Percentiles rank a stretch among this genome's conserved stretches.
These are phyloP conservation scores for Marisa cornuarietis DNA, from an alignment of 1,140 invertebrate species.

Conservation along the genomic window DNA sequence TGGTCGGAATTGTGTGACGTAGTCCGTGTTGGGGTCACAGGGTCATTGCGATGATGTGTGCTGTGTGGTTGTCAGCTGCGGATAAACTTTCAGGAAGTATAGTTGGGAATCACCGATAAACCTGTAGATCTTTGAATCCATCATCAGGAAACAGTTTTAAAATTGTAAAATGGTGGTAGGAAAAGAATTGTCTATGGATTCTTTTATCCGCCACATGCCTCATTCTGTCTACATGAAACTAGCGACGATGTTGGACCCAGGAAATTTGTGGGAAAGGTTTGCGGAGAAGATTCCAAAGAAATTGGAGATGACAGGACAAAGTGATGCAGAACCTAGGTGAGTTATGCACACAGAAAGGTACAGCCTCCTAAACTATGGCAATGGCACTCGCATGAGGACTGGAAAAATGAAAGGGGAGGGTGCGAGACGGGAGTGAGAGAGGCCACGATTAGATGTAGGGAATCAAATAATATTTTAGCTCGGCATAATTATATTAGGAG, in stretches of 20 bases:
- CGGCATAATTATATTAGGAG: too few relatives aligned
- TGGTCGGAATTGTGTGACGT: too few relatives aligned
- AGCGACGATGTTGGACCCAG: constrained; percentile 36
- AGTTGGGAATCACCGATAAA: neutral
- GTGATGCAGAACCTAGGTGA: constrained; percentile 32
- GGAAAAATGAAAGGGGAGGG: too few relatives aligned
- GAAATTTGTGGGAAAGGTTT: constrained; percentile 40
- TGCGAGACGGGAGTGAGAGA: too few relatives aligned
- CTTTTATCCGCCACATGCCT: constrained; percentile 40
- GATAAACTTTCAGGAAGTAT: neutral
- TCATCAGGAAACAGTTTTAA: neutral
- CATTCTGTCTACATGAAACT: constrained; percentile 33
- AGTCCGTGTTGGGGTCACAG: neutral
- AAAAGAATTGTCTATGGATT: constrained; percentile 23
- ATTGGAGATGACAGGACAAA: constrained; percentile 24
- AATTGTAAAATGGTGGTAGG: neutral
- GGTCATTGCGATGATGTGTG: too few relatives aligned
- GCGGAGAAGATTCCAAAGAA: constrained; percentile 34
- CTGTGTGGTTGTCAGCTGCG: neutral
- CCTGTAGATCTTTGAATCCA: neutral
- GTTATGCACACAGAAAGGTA: neutral
- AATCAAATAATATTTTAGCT: too few relatives aligned
- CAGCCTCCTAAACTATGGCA: neutral
- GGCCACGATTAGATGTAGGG: too few relatives aligned
- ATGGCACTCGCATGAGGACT: neutral